Evolutionary conservation across 2,888 invertebrate species (phyloP), one percentile per base, ranked within the genome.

Genomic region (Uropetala carovei): DNA sequence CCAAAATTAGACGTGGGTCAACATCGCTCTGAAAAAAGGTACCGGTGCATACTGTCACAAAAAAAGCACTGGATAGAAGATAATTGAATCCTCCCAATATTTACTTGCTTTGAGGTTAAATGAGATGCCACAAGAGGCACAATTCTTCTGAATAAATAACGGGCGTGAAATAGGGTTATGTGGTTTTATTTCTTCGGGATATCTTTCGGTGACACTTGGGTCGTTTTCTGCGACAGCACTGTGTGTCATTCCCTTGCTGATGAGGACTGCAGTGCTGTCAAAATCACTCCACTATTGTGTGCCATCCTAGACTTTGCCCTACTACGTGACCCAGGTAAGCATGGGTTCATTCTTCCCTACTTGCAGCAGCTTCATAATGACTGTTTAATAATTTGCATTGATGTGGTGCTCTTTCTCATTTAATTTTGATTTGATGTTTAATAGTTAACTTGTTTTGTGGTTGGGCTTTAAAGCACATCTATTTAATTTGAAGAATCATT

Each of bases 221-320:
- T 75, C 75, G n/a, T 75, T 75, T 75, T 75, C 75, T 75, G 75
- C 75, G 75, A 75, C 75, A 75, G 75, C 75, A 75, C 75, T 75
- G 75, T 75, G 22, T 75, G 22, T 75, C 75, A 22, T 75, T 75
- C 75, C 75, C 75, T 75, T 75, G 75, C 75, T 18, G 75, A 75
- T 27, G 75, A 75, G 75, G 75, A 75, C 75, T 75, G 75, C 75
- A 75, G 75, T 75, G 75, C 75, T 75, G 75, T 75, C 11, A 75
- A 75, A 75, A 75, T 75, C 75, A 75, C 75, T 75, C 75, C 75
- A 4, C 75, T 75, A 27, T 75, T 75, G 75, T 75, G 75, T 14
- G 75, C 75, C 75, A 75, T 75, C 75, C 75, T 75, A 75, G 75
- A 75, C 75, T 9, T 75, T 75, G 75, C 75, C 18, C 43, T 57